phyloP scores from a whole-genome alignment of 1,140 invertebrate genomes.

The Drosophila orosa region DNA sequence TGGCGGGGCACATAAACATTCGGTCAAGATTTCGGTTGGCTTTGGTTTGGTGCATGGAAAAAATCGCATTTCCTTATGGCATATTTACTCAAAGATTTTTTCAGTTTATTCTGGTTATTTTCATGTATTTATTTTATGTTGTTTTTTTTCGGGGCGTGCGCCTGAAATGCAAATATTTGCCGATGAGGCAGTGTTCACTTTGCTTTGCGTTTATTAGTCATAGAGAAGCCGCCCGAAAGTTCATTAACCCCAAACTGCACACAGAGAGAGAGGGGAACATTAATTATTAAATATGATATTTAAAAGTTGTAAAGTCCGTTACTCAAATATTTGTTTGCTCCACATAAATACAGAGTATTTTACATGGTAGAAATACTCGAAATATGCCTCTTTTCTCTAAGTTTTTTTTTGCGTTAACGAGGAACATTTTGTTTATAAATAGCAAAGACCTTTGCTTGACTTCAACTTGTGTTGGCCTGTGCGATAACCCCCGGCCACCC shows the following conservation, averaged over 20 bases:
- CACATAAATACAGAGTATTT: too few species aligned
- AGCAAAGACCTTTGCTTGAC: slow-evolving; percentile 66
- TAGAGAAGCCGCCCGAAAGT: slow-evolving; percentile 50
- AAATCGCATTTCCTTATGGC: slow-evolving; percentile 64
- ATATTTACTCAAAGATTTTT: slow-evolving; percentile 44
- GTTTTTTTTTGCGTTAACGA: slow-evolving; percentile 18
- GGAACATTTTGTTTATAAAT: slow-evolving; percentile 59
- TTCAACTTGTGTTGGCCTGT: slow-evolving; percentile 49
- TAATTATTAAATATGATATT: slow-evolving; percentile 26
- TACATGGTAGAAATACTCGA: too few species aligned
- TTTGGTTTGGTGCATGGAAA: slow-evolving; percentile 21
- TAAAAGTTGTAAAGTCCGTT: slow-evolving; percentile 53
- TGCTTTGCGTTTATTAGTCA: slow-evolving; percentile 62
- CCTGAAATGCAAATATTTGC: slow-evolving; percentile 73
- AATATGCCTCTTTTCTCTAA: slow-evolving; percentile 20
- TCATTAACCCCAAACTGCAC: slow-evolving; percentile 27
- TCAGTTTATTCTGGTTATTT: slow-evolving; percentile 18
- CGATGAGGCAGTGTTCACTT: slow-evolving; percentile 53
- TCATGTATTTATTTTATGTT: slow-evolving; percentile 18
- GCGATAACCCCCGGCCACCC: slow-evolving; percentile 50
- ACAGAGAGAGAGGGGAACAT: background rate
- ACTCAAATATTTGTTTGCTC: slow-evolving; percentile 54
- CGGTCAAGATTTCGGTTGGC: slow-evolving; percentile 17
- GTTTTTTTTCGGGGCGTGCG: slow-evolving; percentile 42
- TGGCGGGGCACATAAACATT: slow-evolving; percentile 33